phyloP scores from a whole-genome alignment of 2,113 vertebrate genomes.

The Phyllopteryx taeniolatus region DNA sequence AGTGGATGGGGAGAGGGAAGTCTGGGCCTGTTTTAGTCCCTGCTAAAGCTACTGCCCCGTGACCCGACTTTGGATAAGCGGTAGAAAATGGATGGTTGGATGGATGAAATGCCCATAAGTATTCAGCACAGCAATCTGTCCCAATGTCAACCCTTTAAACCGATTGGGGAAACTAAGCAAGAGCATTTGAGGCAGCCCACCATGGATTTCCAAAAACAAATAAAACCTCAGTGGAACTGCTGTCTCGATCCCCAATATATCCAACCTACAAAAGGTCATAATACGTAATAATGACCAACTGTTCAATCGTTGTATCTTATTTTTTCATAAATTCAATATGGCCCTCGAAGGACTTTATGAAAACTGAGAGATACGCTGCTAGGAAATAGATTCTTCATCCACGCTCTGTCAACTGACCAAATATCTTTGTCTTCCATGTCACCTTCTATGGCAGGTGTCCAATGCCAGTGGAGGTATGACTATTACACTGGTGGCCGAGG shows the following conservation, averaged over 20 bases:
- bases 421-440: not conserved
- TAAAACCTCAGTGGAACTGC: not conserved
- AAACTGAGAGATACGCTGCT: not conserved
- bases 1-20: no score
- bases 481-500: slow-evolving; percentile 87
- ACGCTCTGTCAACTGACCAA: not conserved
- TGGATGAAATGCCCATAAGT: no score
- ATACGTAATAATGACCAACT: not conserved
- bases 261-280: not conserved
- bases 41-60: no score
- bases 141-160: no score
- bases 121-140: no score
- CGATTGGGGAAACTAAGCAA: no score
- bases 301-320: not conserved
- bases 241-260: not conserved
- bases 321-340: not conserved
- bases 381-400: not conserved
- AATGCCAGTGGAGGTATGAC: slow-evolving; percentile 82
- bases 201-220: not conserved
- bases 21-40: no score
- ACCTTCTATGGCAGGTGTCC: slow-evolving; percentile 78
- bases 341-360: not conserved
- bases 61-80: no score
- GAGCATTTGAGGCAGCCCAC: no score
- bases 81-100: no score